Evolutionary conservation across 1,140 invertebrate genomes (phyloP), one percentile per base, ranked within the genome.

Genomic region (Neodiprion pinetum): DNA sequence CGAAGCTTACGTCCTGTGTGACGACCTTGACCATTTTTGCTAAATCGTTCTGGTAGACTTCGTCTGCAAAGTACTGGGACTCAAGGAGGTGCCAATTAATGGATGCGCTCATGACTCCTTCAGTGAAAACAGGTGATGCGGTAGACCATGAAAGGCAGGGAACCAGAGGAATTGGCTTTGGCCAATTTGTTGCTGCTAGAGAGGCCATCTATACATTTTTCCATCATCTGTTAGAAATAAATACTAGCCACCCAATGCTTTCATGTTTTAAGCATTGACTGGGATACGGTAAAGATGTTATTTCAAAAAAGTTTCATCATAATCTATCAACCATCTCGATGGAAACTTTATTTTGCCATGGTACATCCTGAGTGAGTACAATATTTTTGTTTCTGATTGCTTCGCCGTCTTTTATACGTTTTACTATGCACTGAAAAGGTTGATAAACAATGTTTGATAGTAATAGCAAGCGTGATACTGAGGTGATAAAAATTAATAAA

Each of bases 141-240:
- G 97, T 98, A 1, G 96, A 97, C 97, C 98, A 99, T 0, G 98
- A 98, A 10, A 99, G 90, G 86, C 97, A 99, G 66, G 98, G 98
- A 23, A 99, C 93, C 70, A 99, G 88, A 8, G 96, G 93, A 75
- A 99, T 89, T 9, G 98, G 98, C 86, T 97, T 95, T 8, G 94
- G 95, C 95, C 96, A 98, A 88, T 94, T 98, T 66, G 96, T 95
- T 28, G 97, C 98, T 78, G 97, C 97, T 79, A 99, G 89, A 28
- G 96, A 97, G 78, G 98, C 98, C 97, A 99, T 99, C 96, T 98
- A 85, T 73, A 87, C 86, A 74, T 61, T 61, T 61, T 61, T 61
- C 53, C 53, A 9, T 61, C 11, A 9, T 61, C 53, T 61, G 53
- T 61, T 67, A 65, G 28, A 53, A 40, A 47, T 48, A 28, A 71